These are phyloP conservation scores for Thalassaphorura encarpata DNA, from an alignment of 1,140 invertebrate genomes.

Conservation along the genomic window DNA sequence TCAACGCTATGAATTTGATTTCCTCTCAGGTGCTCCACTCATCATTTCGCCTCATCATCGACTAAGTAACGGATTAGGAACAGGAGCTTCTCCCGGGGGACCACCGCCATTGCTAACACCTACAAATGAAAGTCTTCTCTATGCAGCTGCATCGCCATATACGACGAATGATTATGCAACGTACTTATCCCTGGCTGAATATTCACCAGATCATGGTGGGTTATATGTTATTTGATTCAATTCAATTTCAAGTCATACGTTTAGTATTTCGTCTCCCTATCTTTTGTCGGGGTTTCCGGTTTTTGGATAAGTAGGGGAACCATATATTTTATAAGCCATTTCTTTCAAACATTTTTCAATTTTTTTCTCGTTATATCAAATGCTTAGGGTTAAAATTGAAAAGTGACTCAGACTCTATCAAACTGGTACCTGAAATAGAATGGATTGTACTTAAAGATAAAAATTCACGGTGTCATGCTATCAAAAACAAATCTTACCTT, in stretches of 20 bases:
- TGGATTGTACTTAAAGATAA: no score
- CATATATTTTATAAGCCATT: background rate
- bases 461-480: no score
- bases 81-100: constrained; percentile 42
- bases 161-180: constrained; percentile 61
- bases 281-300: no score
- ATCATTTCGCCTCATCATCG: constrained; percentile 68
- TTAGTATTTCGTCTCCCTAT: background rate
- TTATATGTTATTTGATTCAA: constrained; percentile 52
- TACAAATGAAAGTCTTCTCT: constrained; percentile 51
- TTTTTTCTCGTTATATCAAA: background rate
- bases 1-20: background rate
- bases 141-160: constrained; percentile 63
- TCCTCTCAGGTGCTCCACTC: constrained; percentile 60
- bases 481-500: no score
- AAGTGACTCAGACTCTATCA: background rate
- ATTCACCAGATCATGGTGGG: constrained; percentile 81
- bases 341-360: background rate
- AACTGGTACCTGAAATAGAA: no score
- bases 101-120: constrained; percentile 51
- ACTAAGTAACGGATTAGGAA: constrained; percentile 53
- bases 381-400: background rate
- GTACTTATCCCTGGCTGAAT: constrained; percentile 75
- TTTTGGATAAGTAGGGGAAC: no score
- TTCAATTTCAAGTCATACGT: constrained; percentile 14